phyloP scores from a whole-genome alignment of 2,888 invertebrate genomes.

The Melanchra persicariae region DNA sequence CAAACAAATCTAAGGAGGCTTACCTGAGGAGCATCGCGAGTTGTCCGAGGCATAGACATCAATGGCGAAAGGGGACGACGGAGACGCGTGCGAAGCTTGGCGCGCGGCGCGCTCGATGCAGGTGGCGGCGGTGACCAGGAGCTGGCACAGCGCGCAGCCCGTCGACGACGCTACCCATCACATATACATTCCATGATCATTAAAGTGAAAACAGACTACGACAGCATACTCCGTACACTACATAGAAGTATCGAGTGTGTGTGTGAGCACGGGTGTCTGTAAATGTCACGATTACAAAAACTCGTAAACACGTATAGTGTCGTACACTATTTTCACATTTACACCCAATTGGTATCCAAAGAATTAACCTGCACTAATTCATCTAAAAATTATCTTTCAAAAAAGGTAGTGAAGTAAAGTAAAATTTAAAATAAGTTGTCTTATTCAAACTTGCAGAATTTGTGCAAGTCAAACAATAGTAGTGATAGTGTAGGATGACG shows the following conservation, averaged over 20 bases:
- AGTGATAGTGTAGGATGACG: constrained; percentile 49
- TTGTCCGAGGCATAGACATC: constrained; percentile 52
- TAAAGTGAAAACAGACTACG: no score
- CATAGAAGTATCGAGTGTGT: no score
- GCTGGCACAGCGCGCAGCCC: constrained; percentile 80
- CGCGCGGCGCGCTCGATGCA: constrained; percentile 85
- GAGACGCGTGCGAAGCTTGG: constrained; percentile 76
- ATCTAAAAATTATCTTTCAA: neutral
- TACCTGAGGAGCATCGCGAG: constrained; percentile 58
- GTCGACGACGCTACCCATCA: constrained; percentile 71
- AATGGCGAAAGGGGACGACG: constrained; percentile 51
- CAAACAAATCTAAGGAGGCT: neutral
- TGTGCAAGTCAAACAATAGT: neutral
- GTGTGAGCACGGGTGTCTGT: no score
- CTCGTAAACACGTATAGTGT: no score
- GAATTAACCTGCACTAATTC: neutral
- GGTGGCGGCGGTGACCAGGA: constrained; percentile 82
- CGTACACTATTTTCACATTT: no score
- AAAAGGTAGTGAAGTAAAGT: no score
- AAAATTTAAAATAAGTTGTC: neutral
- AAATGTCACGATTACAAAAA: no score
- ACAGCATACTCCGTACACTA: no score
- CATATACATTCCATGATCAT: neutral
- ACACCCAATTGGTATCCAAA: neutral
- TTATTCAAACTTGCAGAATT: neutral